Evolutionary conservation across 2,113 vertebrate species (phyloP), one percentile per base, ranked within the genome.

Genomic region (Megaceryle maxima): DNA sequence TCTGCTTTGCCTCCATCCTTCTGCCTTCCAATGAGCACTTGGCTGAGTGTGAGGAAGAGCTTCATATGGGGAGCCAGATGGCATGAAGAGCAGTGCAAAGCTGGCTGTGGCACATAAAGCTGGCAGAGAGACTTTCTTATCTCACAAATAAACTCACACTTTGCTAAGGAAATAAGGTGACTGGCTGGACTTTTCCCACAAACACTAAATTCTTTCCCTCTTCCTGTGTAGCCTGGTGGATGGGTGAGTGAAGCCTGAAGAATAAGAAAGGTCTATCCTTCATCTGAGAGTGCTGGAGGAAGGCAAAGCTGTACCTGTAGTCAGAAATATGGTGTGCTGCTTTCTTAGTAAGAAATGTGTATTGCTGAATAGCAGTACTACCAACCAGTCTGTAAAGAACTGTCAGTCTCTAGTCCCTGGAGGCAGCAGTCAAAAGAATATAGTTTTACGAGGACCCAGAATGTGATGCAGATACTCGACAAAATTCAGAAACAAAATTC

Each of bases 41-140:
- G 41, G 21, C 44, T 76, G 26, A 56, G 22, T 1, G 1, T 48
- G 39, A 83, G 39, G 33, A 79, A 80, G 20, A 3, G 19, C 4
- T 77, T 72, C 68, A 62, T 3, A 22, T 0, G 0, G 33, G 26
- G 18, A 68, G 6, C 19, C 46, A 93, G 46, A 11, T 75, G 55
- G 6, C 2, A 0, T 15, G 46, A 66, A 75, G 9, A 68, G 10
- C 19, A 29, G 9, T 33, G 12, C 4, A 12, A 67, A 79, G 11
- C 28, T 74, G 64, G 9, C 10, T 84, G 33, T 1, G 0, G 67
- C 9, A 2, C 0, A 0, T n/a, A 70, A 41, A 75, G 22, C 6
- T 83, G 16, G 7, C 6, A 4, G 11, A 62, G 4, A 78, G 3
- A 3, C 57, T 57, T 81, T 72, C 39, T 39, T 22, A 16, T 26